phyloP scores from a whole-genome alignment of 1,140 invertebrate species.

The Zaprionus africanus region DNA sequence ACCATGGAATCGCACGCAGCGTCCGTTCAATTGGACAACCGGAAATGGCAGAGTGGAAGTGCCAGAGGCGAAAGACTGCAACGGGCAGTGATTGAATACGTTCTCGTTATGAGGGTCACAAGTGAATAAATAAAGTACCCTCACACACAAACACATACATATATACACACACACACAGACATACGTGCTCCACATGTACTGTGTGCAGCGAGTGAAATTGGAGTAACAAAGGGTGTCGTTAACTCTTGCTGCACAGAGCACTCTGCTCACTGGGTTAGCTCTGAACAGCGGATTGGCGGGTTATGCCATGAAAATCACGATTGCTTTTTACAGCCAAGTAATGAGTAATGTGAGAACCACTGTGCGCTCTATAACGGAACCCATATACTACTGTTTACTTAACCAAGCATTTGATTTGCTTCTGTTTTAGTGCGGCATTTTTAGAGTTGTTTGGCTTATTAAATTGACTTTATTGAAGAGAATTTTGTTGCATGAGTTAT shows the following conservation, averaged over 20 bases:
- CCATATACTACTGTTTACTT: too few relatives aligned
- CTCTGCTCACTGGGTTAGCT: neutral
- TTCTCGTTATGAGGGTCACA: slow-evolving; percentile 57
- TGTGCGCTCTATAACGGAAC: neutral
- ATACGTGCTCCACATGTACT: neutral
- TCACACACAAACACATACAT: slow-evolving; percentile 25
- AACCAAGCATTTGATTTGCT: too few relatives aligned
- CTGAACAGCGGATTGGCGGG: neutral
- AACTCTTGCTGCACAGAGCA: neutral
- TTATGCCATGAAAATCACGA: neutral
- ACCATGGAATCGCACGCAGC: neutral
- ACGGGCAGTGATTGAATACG: slow-evolving; percentile 57
- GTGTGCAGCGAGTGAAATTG: slow-evolving; percentile 40
- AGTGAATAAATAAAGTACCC: slow-evolving; percentile 36
- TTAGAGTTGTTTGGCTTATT: too few relatives aligned
- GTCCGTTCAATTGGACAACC: slow-evolving; percentile 59
- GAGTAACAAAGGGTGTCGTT: slow-evolving; percentile 50
- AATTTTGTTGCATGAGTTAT: too few relatives aligned
- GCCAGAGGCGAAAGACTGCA: slow-evolving; percentile 32
- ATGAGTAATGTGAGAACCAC: neutral
- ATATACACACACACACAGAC: slow-evolving; percentile 16
- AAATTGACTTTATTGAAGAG: too few relatives aligned
- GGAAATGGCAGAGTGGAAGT: slow-evolving; percentile 59
- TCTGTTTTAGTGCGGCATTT: too few relatives aligned
- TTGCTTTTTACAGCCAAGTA: neutral